Evolutionary conservation across 2,113 vertebrate genomes (phyloP), one percentile per base, ranked within the genome.

Genomic region (Eonycteris spelaea): DNA sequence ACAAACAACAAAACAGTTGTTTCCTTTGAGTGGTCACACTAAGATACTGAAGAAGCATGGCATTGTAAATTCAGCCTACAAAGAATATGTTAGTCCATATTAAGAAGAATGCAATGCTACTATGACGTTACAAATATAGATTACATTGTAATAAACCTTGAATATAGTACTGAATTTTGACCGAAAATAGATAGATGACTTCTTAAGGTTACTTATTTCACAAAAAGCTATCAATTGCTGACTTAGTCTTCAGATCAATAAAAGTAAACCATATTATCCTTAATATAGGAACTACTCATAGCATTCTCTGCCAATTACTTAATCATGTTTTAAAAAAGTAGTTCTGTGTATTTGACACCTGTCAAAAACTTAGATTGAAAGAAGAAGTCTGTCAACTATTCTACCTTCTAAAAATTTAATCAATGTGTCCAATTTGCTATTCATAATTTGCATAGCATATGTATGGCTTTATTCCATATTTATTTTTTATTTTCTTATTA

Each of bases 351-450:
- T 94, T 97, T 97, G 93, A 97, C 90, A 98, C 63, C 67, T 98
- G 88, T 97, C 95, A 97, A 97, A 98, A 98, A 30, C 57, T 97
- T 97, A 83, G 86, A 43, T 45, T 82, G 59, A 45, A 82, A 79
- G 63, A 63, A 82, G 26, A 59, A 33, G 38, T 82, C 79, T 82
- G 57, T 63, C 79, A 82, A 33, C 63, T 97, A 70, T 94, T 97
- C 90, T 43, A 97, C 51, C 43, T 96, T 95, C 90, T 96, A 97
- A 33, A 91, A 97, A 97, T 96, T 94, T 96, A 98, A 98, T 97
- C 94, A 97, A 94, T 97, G 94, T 97, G 91, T 98, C 95, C 95
- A 98, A 98, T 97, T 98, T 98, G 95, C 95, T 96, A 97, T 97
- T 97, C 95, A 97, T 94, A 98, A 98, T 98, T 98, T 98, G 80